Evolutionary conservation across 30 jellyfish, hydroid and myxozoan genomes (phyloP), one percentile per base, ranked within the genome.

Genomic region (Haliclystus octoradiatus): DNA sequence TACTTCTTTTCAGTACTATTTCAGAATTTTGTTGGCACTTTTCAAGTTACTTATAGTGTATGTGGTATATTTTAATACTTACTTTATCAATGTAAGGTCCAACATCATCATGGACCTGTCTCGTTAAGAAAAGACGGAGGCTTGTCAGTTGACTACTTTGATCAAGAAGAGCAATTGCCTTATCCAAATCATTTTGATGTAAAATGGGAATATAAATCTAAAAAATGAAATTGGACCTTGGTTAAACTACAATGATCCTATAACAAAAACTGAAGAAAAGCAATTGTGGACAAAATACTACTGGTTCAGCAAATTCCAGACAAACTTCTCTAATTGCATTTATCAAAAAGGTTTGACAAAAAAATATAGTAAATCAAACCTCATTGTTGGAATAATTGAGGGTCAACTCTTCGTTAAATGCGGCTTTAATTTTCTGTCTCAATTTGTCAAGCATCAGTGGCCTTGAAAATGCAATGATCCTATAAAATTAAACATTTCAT

Each of bases 121-220:
- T 77, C 9, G 95, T 74, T 31, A 84, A 76, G 49, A 64, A 74
- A 29, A 84, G 75, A 27, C 92, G 72, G 57, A 84, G 57, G 70
- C 95, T 76, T 34, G 84, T 84, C 27, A 84, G 31, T 34, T 63
- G 74, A 12, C 83, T 83, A 66, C 95, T 84, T 53, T 84, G 92
- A 66, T 84, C 95, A 24, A 84, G 79, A 9, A 84, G 88, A 0
- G 95, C 95, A 61, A 84, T 65, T 2, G 92, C 92, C 60, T 77
- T 76, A 52, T 84, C 95, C n/a, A 84, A 65, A 63, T 77, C 91
- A 25, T 83, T 79, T 57, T 84, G 95, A 31, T 63, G 70, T 52
- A 57, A 77, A 22, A 84, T 72, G n/a, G 95, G 95, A 34, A 84
- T 84, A 24, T 35, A 51, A 0, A 65, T 62, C 95, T 84, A 49